phyloP scores from a whole-genome alignment of 2,113 vertebrate genomes.

The Orthochromis indermauri region DNA sequence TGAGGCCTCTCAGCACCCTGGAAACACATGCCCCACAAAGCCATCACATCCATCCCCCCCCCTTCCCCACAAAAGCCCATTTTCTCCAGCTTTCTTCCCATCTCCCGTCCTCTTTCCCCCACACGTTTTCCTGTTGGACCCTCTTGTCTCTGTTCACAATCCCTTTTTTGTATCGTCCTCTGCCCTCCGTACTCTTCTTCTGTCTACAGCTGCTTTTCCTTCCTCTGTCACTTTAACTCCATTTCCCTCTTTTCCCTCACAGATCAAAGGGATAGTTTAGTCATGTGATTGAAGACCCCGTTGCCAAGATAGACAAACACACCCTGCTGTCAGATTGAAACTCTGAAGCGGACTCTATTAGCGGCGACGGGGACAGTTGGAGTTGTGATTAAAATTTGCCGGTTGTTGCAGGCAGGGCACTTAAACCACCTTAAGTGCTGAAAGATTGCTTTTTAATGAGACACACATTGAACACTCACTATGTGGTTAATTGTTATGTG shows the following conservation, averaged over 20 bases:
- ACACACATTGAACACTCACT: conserved; percentile 36
- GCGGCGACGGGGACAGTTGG: neutral
- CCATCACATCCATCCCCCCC: conserved; percentile 22
- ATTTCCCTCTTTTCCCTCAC: neutral
- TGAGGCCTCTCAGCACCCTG: conserved; percentile 33
- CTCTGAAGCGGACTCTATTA: conserved; percentile 10
- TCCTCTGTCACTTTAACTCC: neutral
- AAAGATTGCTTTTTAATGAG: conserved; percentile 50
- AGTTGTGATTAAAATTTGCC: conserved; percentile 18
- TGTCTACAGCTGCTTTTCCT: neutral
- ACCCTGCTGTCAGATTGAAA: neutral
- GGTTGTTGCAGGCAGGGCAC: neutral
- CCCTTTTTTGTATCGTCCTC: neutral
- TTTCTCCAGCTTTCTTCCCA: neutral
- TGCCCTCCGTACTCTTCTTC: neutral
- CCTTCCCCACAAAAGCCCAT: conserved; percentile 12
- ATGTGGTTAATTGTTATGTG: conserved; percentile 28
- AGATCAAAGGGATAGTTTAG: conserved; percentile 10
- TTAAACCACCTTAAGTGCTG: neutral
- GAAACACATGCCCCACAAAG: conserved; percentile 52
- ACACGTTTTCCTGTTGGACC: neutral
- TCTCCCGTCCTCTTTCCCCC: neutral
- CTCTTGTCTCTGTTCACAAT: neutral
- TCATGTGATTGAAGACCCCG: conserved; percentile 11
- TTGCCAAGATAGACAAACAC: conserved; percentile 1